Base-by-base conservation (phyloP, 1,140 invertebrate species). In the Theocolax elegans region DNA sequence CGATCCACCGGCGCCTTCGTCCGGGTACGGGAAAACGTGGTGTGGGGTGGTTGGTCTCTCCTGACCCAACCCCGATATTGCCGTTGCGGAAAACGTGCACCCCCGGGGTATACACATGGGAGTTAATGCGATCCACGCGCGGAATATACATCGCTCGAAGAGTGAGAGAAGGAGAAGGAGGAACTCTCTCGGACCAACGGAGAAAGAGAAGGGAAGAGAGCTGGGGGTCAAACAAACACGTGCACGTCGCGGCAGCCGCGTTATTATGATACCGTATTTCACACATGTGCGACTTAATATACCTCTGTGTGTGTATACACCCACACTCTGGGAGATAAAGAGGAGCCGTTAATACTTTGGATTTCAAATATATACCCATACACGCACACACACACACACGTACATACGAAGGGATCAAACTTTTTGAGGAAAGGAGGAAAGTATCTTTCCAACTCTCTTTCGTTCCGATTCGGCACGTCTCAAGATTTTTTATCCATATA, bases 71-170 rank as follows among this genome's bases (percentile, higher is more conserved):
- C 58, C n/a, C 49, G 67, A 63, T 69, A 69, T 69, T 69, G 67
- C 58, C 59, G 62, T 69, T 69, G 40, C 54, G 59, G 49, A 69
- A 69, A 67, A 69, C 59, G 58, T 63, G 49, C 48, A n/a, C n/a
- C 67, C 59, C 58, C n/a, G 35, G 59, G 58, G 58, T 49, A 46
- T 38, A 62, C 67, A 35, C 38, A 46, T 54, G 13, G 21, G 40
- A 62, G 49, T 69, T 69, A 69, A 69, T 69, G 67, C 49, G 58
- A 69, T 63, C 67, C 58, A 69, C 40, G 59, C 67, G 27, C 27
- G 38, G 49, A 54, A 54, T 69, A 63, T 63, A 63, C 40, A 29
- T 54, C 21, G 58, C 31, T 21, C 10, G 44, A 27, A 23, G n/a
- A 10, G 13, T n/a, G n/a, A n/a, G n/a, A n/a, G n/a, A n/a, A n/a